phyloP scores from a whole-genome alignment of 1,140 invertebrate genomes.

The Phortica variegata region DNA sequence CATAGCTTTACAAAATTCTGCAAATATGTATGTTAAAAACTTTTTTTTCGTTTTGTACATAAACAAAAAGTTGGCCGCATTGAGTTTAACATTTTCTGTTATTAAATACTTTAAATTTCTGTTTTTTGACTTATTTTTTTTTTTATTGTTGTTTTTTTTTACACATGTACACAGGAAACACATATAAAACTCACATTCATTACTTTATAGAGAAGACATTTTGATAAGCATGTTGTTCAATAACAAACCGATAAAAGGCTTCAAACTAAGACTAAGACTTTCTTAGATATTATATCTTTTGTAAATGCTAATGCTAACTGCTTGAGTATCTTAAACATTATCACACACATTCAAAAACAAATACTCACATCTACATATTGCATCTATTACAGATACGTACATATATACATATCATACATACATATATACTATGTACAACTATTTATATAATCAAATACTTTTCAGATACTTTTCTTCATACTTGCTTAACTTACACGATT shows the following conservation, averaged over 20 bases:
- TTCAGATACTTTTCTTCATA: slow-evolving; percentile 27
- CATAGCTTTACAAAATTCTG: slow-evolving; percentile 7
- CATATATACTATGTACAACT: slow-evolving; percentile 19
- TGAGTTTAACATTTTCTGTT: slow-evolving; percentile 11
- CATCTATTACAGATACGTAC: slow-evolving; percentile 11
- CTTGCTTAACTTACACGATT: slow-evolving; percentile 33
- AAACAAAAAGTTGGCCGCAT: slow-evolving; percentile 23
- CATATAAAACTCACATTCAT: slow-evolving; percentile 48
- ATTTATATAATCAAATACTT: slow-evolving; percentile 29
- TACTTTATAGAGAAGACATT: slow-evolving; percentile 33
- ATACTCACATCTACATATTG: slow-evolving; percentile 8
- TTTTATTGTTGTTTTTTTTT: slow-evolving; percentile 13
- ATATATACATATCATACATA: slow-evolving; percentile 19
- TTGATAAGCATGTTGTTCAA: slow-evolving; percentile 46
- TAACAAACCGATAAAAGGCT: slow-evolving; percentile 22
- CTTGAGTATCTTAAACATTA: slow-evolving; percentile 27
- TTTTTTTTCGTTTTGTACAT: slow-evolving; percentile 34
- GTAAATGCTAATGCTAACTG: slow-evolving; percentile 44
- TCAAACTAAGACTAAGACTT: slow-evolving; percentile 41
- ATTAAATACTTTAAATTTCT: background rate
- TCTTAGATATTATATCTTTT: slow-evolving; percentile 41
- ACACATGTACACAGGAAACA: slow-evolving; percentile 44
- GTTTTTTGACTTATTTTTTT: background rate
- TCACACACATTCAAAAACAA: slow-evolving; percentile 5
- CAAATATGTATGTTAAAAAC: slow-evolving; percentile 22